A percentile compares a stretch with the other conserved stretches of the same genome.
phyloP scores from a whole-genome alignment of 2,113 vertebrate species.

The Scomber japonicus region DNA sequence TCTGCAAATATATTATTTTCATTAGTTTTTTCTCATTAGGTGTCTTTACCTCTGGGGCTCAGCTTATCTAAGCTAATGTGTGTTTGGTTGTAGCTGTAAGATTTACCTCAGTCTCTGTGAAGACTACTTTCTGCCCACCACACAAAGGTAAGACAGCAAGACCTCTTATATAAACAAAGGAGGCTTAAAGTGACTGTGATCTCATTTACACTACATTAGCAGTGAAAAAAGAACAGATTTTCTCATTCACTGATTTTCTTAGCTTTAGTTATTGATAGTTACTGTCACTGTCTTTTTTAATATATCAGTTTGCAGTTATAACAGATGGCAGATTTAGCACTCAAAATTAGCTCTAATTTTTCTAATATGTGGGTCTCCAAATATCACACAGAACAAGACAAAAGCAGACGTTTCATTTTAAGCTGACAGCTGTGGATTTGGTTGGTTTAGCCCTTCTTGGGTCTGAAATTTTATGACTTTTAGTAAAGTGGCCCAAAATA shows the following conservation, averaged over 20 bases:
- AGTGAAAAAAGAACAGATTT: not conserved
- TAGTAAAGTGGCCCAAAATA: too few species aligned
- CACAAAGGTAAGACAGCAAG: constrained; percentile 13
- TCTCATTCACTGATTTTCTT: not conserved
- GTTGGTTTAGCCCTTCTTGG: too few species aligned
- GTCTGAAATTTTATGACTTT: too few species aligned
- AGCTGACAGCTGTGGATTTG: too few species aligned
- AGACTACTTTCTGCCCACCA: constrained; percentile 17
- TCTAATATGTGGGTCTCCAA: too few species aligned
- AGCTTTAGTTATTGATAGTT: too few species aligned
- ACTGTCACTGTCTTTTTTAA: not conserved
- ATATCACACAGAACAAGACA: too few species aligned
- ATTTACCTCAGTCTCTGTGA: constrained; percentile 15
- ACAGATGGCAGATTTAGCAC: not conserved
- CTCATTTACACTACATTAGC: not conserved
- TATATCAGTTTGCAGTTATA: not conserved
- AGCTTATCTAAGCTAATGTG: constrained; percentile 44
- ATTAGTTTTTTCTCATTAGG: constrained; percentile 63
- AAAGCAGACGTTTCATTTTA: too few species aligned
- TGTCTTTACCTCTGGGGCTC: constrained; percentile 45
- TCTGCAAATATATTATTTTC: constrained; percentile 70
- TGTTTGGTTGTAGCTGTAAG: constrained; percentile 43
- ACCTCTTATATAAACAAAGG: not conserved
- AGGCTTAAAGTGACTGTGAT: constrained; percentile 6
- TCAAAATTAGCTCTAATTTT: too few species aligned